A percentile compares a stretch with the other conserved stretches of the same genome.
phyloP scores from a whole-genome alignment of 2,113 vertebrate species.

The Bothrops jararaca region DNA sequence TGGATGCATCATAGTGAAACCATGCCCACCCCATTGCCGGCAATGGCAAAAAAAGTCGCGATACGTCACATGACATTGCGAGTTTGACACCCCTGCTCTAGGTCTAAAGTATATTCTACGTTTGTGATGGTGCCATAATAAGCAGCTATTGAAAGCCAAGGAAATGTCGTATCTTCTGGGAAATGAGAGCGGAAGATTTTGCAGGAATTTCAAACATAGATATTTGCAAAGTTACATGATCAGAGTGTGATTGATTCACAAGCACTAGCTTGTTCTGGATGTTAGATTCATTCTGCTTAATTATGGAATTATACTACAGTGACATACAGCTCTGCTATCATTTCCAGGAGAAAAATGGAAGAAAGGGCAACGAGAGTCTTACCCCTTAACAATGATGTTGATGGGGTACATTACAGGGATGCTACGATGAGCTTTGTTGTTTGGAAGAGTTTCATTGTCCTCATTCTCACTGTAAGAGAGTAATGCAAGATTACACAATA shows the following conservation, averaged over 20 bases:
- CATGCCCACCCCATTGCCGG: no score
- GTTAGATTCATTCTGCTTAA: background rate
- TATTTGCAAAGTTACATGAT: background rate
- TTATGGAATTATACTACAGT: background rate
- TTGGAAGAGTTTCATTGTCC: background rate
- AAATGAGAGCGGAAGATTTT: background rate
- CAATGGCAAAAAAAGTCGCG: no score
- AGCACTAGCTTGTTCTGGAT: background rate
- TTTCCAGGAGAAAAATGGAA: background rate
- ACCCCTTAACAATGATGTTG: slow-evolving; percentile 7
- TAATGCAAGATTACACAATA: background rate
- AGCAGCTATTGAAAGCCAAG: background rate
- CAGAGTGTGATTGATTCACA: background rate
- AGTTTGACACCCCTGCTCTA: background rate
- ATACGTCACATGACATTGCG: no score
- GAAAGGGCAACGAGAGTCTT: background rate
- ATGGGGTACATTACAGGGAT: slow-evolving; percentile 24
- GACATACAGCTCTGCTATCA: background rate
- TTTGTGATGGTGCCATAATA: background rate
- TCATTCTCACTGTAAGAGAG: slow-evolving; percentile 12
- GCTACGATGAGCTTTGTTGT: background rate
- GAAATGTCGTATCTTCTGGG: background rate
- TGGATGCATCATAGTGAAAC: no score
- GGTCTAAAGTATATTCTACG: background rate
- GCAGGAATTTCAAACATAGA: background rate